Conservation (phyloP, 2,888 invertebrate species). For the Tachystola acroxantha region DNA sequence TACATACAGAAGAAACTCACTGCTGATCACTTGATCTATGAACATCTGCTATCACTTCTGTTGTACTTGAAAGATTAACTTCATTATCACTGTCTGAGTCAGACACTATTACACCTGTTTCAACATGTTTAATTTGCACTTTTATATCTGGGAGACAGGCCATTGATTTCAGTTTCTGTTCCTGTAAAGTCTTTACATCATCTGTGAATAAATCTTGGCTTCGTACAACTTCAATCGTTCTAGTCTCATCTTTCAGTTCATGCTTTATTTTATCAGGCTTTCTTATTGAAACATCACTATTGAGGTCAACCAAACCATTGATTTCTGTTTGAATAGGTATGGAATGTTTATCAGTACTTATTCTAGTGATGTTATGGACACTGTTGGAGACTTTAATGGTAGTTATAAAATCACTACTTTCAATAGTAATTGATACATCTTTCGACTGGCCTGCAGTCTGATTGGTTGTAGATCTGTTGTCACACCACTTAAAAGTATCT, state of each 20-base stretch:
- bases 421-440: constrained; percentile 43
- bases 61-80: constrained; percentile 23
- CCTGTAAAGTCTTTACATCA: constrained; percentile 7
- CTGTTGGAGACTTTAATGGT: constrained; percentile 37
- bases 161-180: not conserved
- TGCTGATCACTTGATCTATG: constrained; percentile 40
- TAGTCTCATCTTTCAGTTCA: constrained; percentile 1
- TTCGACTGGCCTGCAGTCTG: constrained; percentile 12
- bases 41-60: constrained; percentile 47
- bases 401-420: constrained; percentile 33
- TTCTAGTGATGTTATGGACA: constrained; percentile 15
- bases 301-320: constrained; percentile 9
- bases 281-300: not conserved
- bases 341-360: constrained; percentile 21
- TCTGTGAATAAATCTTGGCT: constrained; percentile 31
- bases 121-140: constrained; percentile 1
- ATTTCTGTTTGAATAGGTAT: constrained; percentile 45
- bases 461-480: constrained; percentile 7
- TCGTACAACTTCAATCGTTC: not conserved
- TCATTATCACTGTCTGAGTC: constrained; percentile 55
- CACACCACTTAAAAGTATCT: constrained; percentile 34
- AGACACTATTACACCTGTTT: constrained; percentile 31
- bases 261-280: not conserved
- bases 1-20: constrained; percentile 32
- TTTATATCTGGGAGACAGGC: not conserved